Evolutionary conservation across 2,113 vertebrate genomes (phyloP), one percentile per base, ranked within the genome.

Genomic region (Ceratotherium simum): DNA sequence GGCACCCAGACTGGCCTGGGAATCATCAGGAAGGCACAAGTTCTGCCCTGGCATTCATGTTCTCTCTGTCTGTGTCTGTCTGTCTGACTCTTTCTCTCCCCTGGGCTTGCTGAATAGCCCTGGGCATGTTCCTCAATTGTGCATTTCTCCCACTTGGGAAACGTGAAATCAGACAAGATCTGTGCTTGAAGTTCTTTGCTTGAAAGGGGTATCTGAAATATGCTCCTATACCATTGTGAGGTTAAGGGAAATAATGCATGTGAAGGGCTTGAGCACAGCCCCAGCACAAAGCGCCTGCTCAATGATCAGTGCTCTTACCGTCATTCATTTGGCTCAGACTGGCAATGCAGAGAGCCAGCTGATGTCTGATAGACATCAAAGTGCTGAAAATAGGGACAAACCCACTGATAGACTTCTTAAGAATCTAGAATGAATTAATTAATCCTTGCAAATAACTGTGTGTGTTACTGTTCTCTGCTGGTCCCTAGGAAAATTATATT

Each of bases 121-220:
- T 70, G 54, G 36, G 42, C 25, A 14, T 48, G 51, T 51, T 62
- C 73, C 62, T 91, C 84, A 62, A 39, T 31, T 39, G n/a, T 58
- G 7, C 46, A 46, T 78, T 91, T 91, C 62, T 83, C 29, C 31
- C 36, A 6, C 42, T 79, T 96, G 33, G 64, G 75, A 91, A 91
- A 78, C 17, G 2, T 73, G 9, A 75, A 76, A 81, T 67, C 17
- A 73, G 89, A 54, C 39, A 86, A 91, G 60, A 16, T 51, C n/a
- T 95, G 86, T 87, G 56, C 91, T 75, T 56, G 11, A 89, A 73
- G 51, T 21, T 87, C 83, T 95, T 64, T 70, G 65, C n/a, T 36
- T 67, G 8, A 58, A 93, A 78, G 60, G 39, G 0, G 18, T 13
- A 72, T 48, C 70, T 82, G 46, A 76, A 90, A 39, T 27, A 14